Evolutionary conservation across 2,113 vertebrate species (phyloP), one percentile per base, ranked within the genome.

Genomic region (Eidolon helvum): DNA sequence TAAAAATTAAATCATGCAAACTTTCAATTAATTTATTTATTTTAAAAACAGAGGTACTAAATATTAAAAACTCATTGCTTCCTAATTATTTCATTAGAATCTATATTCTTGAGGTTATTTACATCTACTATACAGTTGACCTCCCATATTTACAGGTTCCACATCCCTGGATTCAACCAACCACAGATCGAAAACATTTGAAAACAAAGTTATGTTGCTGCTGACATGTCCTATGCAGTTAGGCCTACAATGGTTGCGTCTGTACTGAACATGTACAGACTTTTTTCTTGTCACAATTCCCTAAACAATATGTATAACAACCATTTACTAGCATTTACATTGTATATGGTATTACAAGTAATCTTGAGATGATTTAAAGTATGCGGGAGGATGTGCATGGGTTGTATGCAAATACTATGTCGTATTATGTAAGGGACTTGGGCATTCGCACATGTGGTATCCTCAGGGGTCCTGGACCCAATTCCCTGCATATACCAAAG

Each of bases 1-100:
- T 86, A 89, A 93, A 86, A 83, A 89, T 91, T 91, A 90, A 80
- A 68, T 79, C 24, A 24, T 6, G 77, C 79, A 96, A 90, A 80
- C 78, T 93, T 92, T 72, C 24, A 40, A 61, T 87, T 96, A 97
- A 82, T 63, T 90, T 89, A 92, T 72, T 79, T 63, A 71, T 24
- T 63, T 71, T 35, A 69, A 72, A 92, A 97, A 68, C 68, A 45
- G 33, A 80, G 18, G 40, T 45, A 48, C 18, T 65, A 63, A 57
- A 12, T 77, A 82, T 74, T 96, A 78, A 93, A 61, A 87, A 48
- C 40, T 35, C 14, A 63, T 85, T 30, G 24, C 55, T 55, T 82
- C 59, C 61, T 80, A 85, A 59, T 92, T 87, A 72, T 85, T 88
- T 87, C 30, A 33, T 59, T 40, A 0, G 30, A 38, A 6, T 30